Evolutionary conservation across 2,113 vertebrate species (phyloP).

Genomic region (Dinomys branickii): DNA sequence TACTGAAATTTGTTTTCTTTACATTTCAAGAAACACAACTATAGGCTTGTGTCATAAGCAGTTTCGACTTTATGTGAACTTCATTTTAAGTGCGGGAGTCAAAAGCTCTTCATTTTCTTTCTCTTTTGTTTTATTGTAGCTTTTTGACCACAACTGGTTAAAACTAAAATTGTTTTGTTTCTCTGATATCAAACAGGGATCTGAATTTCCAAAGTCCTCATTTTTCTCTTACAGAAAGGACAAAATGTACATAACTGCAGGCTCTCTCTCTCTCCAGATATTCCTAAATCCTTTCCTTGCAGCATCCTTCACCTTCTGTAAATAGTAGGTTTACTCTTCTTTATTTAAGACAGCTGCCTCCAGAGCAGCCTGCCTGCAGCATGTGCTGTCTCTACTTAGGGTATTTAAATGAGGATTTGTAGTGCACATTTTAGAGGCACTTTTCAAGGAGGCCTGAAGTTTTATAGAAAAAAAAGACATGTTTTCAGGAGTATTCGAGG

Average conservation of each 20-base stretch:
- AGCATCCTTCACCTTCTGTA: conserved; percentile 97
- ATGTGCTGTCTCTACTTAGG: conserved; percentile 94
- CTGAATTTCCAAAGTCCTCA: conserved; percentile 93
- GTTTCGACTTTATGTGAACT: conserved; percentile 92
- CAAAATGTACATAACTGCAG: conserved; percentile 95
- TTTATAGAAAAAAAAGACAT: neutral
- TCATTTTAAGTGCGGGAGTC: conserved; percentile 92
- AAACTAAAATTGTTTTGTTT: conserved; percentile 92
- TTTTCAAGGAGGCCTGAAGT: conserved; percentile 90
- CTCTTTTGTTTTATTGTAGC: conserved; percentile 90
- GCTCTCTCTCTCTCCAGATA: conserved; percentile 94
- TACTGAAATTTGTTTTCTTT: conserved; percentile 92
- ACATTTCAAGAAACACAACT: conserved; percentile 92
- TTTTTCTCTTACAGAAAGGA: conserved; percentile 94
- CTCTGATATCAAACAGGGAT: conserved; percentile 94
- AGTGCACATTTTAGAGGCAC: conserved; percentile 98
- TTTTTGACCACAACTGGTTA: conserved; percentile 93
- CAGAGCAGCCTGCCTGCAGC: conserved; percentile 92
- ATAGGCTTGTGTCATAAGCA: conserved; percentile 92
- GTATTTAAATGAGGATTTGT: conserved; percentile 97
- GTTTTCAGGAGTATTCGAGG: neutral
- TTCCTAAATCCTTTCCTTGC: conserved; percentile 92
- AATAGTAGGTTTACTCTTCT: conserved; percentile 99
- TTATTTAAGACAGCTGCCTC: conserved; percentile 93
- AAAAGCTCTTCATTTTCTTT: conserved; percentile 92